Base-by-base conservation (phyloP, 1,140 invertebrate species). In the Brachionus angularis region DNA sequence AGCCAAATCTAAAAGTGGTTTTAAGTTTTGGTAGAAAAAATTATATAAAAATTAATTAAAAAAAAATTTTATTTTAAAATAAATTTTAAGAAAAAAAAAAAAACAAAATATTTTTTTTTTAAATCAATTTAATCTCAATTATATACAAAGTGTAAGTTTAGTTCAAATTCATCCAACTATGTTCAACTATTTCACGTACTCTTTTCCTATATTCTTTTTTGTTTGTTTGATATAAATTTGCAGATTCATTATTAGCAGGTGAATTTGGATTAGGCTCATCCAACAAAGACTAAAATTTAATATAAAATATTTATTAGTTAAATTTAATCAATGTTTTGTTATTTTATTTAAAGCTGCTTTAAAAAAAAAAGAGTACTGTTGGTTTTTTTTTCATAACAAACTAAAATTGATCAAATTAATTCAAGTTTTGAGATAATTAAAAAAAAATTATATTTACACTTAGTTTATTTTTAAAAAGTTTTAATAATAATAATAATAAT, bases 221-320 rank as follows among this genome's bases (percentile, higher is more conserved):
- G 73, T 82, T 81, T 58, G 81, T 77, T 73, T 81, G 78, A 76
- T 81, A 83, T 23, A 83, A 74, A 73, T 81, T 78, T 12, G 81
- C 81, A 14, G 81, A 80, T 36, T 78, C 61, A 72, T 79, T 80
- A 75, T 83, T 83, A 18, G 81, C 81, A 47, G 81, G 80, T 73
- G 78, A 80, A 76, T 81, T 81, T 39, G 80, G 80, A 74, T 82
- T 82, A 5, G 81, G 81, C 74, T 83, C 81, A 74, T 82, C 80
- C 50, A 83, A 73, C 31, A 83, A 74, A 3, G 81, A 83, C 79
- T 82, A 77, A 74, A 79, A 77, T 39, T 25, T 3, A 58, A 39
- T n/a, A n/a, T n/a, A n/a, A n/a, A n/a, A n/a, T n/a, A n/a, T n/a
- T n/a, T n/a, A n/a, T n/a, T n/a, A n/a, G n/a, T n/a, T n/a, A n/a